A percentile compares a stretch with the other conserved stretches of the same genome.
Evolutionary conservation across 2,888 invertebrate species (phyloP).

Genomic region (Sinotaia quadrata): DNA sequence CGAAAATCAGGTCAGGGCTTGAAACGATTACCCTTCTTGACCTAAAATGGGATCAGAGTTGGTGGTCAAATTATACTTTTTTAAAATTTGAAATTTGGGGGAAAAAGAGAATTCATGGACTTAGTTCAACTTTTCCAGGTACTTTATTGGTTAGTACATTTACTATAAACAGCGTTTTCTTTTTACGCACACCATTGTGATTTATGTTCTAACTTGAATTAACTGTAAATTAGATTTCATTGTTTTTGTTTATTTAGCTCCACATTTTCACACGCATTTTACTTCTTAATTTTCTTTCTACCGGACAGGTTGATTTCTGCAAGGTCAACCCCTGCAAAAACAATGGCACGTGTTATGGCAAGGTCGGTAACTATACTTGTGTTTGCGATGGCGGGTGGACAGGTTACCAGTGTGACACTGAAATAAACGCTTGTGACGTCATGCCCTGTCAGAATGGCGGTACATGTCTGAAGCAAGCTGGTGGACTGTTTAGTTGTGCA

Average conservation of each 20-base stretch:
- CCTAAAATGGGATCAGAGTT: no score
- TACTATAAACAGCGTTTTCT: not conserved
- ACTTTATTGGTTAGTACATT: not conserved
- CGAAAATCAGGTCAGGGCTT: conserved; percentile 5
- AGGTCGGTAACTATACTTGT: conserved; percentile 16
- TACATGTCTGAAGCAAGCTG: conserved; percentile 10
- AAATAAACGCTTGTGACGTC: conserved; percentile 24
- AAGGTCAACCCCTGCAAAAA: conserved; percentile 14
- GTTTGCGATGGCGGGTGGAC: conserved; percentile 17
- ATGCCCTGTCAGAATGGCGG: conserved; percentile 32
- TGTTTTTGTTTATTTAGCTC: no score
- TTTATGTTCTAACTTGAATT: not conserved
- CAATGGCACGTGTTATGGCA: not conserved
- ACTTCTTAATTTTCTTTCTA: not conserved
- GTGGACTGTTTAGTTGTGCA: conserved; percentile 6
- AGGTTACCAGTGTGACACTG: conserved; percentile 15
- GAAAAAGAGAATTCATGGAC: not conserved
- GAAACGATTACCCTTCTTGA: no score
- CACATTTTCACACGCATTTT: no score
- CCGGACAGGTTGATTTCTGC: conserved; percentile 22
- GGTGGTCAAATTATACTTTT: not conserved
- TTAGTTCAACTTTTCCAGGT: not conserved
- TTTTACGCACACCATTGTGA: not conserved
- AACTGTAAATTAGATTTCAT: not conserved
- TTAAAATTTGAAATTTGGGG: not conserved